Evolutionary conservation across 2,113 vertebrate species (phyloP).

Genomic region (Brachionichthys hirsutus): DNA sequence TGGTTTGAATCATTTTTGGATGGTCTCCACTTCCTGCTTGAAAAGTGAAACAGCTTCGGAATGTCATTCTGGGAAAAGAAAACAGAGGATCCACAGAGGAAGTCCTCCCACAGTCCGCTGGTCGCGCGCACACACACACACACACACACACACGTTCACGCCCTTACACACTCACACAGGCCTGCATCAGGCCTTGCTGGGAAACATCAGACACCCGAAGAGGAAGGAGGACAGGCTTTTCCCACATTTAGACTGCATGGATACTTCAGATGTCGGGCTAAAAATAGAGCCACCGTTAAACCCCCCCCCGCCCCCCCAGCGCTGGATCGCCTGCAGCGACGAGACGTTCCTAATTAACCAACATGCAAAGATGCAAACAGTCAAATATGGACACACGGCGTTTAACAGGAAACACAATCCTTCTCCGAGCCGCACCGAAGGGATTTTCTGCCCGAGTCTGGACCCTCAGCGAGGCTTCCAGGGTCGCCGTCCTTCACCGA

Average conservation of each 20-base stretch:
- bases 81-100: constrained; percentile 98
- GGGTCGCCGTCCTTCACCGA: too few species aligned
- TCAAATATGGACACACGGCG: too few species aligned
- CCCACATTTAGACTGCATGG: constrained; percentile 98
- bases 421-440: too few species aligned
- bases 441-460: too few species aligned
- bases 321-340: constrained; percentile 67
- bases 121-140: constrained; percentile 59
- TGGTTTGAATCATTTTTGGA: constrained; percentile 98
- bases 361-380: too few species aligned
- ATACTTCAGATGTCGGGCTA: constrained; percentile 95
- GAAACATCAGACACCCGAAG: constrained; percentile 96
- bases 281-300: constrained; percentile 96
- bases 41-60: constrained; percentile 99
- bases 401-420: too few species aligned
- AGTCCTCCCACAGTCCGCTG: constrained; percentile 94
- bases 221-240: constrained; percentile 99
- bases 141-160: constrained; percentile 62
- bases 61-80: constrained; percentile 99
- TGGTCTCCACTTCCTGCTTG: constrained; percentile 94
- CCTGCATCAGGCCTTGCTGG: constrained; percentile 85
- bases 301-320: constrained; percentile 88
- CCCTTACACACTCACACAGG: constrained; percentile 61
- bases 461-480: neutral
- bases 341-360: neutral